Evolutionary conservation across 2,888 invertebrate genomes (phyloP).

Genomic region (Tipula helvola): DNA sequence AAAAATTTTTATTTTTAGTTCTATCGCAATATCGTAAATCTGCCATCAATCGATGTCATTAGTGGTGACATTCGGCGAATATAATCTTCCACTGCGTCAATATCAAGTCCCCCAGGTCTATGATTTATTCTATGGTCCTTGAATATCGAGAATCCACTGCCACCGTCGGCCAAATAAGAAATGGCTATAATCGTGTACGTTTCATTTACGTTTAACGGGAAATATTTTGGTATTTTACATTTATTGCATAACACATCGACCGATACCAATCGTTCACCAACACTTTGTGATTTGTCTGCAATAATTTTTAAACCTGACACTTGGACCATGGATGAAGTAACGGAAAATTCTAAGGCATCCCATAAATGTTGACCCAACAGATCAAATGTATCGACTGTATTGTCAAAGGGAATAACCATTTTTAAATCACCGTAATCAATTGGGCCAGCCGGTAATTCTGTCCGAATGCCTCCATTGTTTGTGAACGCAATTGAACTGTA

Average conservation of each 20-base stretch:
- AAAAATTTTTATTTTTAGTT: not conserved
- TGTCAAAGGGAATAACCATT: conserved; percentile 62
- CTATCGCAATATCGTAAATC: not conserved
- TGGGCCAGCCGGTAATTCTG: conserved; percentile 51
- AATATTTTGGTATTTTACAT: conserved; percentile 51
- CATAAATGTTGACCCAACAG: conserved; percentile 51
- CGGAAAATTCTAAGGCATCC: conserved; percentile 46
- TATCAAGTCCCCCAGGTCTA: conserved; percentile 37
- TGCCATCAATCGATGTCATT: not conserved
- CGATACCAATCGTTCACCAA: conserved; percentile 45
- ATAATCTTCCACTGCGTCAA: conserved; percentile 41
- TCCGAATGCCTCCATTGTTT: conserved; percentile 60
- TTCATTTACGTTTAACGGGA: conserved; percentile 40
- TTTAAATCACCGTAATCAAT: conserved; percentile 48
- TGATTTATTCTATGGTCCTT: not conserved
- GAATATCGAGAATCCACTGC: conserved; percentile 49
- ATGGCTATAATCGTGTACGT: conserved; percentile 50
- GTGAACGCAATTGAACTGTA: conserved; percentile 51
- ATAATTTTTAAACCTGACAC: conserved; percentile 39
- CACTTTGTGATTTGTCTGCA: conserved; percentile 40
- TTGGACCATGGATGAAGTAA: conserved; percentile 40
- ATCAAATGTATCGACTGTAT: conserved; percentile 57
- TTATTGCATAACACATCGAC: conserved; percentile 45
- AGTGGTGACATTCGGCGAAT: conserved; percentile 37
- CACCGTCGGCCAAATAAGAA: conserved; percentile 51